phyloP scores from a whole-genome alignment of 1,140 invertebrate species.

The Rhyzopertha dominica region DNA sequence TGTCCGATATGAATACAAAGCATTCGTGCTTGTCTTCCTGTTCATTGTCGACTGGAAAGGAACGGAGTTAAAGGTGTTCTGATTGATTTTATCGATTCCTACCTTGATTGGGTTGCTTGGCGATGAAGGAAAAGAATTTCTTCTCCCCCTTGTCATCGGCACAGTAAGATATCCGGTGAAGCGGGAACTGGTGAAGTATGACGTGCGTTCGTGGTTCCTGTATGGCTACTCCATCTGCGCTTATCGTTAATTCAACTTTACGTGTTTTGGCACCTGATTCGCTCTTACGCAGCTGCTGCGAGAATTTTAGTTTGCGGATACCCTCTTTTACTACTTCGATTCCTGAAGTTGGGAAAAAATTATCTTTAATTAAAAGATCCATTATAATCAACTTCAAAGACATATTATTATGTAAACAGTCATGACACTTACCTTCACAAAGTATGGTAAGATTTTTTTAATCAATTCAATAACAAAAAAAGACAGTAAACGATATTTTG shows the following conservation, averaged over 20 bases:
- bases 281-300: constrained; percentile 87
- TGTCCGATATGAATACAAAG: constrained; percentile 95
- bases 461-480: too few relatives aligned
- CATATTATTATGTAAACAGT: too few relatives aligned
- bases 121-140: constrained; percentile 93
- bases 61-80: constrained; percentile 1
- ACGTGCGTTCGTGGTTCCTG: constrained; percentile 61
- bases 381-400: too few relatives aligned
- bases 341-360: constrained; percentile 25
- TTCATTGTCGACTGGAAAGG: constrained; percentile 32
- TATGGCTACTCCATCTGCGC: constrained; percentile 91
- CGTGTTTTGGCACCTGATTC: constrained; percentile 86
- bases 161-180: constrained; percentile 97
- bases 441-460: too few relatives aligned
- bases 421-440: too few relatives aligned
- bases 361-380: too few relatives aligned
- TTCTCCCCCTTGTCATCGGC: constrained; percentile 97
- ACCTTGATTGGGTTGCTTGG: constrained; percentile 61
- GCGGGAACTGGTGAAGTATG: constrained; percentile 89
- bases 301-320: constrained; percentile 91
- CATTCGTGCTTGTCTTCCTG: constrained; percentile 78
- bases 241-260: constrained; percentile 91
- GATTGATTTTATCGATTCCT: constrained; percentile 4
- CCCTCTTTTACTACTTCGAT: constrained; percentile 96
- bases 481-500: too few relatives aligned